phyloP scores from a whole-genome alignment of 2,113 vertebrate genomes.

The Rhinoptilus africanus region DNA sequence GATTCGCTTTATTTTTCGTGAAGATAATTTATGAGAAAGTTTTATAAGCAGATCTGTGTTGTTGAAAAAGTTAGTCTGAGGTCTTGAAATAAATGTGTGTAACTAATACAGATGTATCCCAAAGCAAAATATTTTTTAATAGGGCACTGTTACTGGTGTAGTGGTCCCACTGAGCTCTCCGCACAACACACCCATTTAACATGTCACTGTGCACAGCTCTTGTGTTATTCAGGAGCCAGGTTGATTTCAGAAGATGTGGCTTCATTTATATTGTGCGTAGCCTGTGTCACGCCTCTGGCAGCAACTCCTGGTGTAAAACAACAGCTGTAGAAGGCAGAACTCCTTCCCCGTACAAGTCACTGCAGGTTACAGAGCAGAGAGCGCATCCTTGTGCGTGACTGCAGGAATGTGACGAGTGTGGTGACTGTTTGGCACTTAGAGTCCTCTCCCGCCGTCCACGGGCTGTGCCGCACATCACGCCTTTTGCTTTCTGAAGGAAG shows the following conservation, averaged over 20 bases:
- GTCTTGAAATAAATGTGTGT: background rate
- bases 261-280: background rate
- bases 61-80: background rate
- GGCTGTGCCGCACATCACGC: background rate
- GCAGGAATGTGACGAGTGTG: background rate
- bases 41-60: conserved; percentile 30
- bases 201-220: background rate
- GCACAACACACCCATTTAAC: background rate
- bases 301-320: background rate
- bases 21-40: conserved; percentile 49
- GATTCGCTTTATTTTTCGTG: conserved; percentile 50
- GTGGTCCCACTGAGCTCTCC: background rate
- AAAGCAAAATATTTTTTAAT: background rate
- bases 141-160: background rate
- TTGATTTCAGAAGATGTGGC: background rate
- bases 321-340: background rate
- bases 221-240: background rate
- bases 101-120: background rate
- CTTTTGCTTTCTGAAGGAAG: background rate
- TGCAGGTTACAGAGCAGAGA: background rate
- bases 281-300: background rate
- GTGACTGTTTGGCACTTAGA: background rate
- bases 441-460: background rate
- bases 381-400: background rate
- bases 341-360: background rate